Conservation (phyloP, 2,797 vertebrate species). For the Tangara arthus region DNA sequence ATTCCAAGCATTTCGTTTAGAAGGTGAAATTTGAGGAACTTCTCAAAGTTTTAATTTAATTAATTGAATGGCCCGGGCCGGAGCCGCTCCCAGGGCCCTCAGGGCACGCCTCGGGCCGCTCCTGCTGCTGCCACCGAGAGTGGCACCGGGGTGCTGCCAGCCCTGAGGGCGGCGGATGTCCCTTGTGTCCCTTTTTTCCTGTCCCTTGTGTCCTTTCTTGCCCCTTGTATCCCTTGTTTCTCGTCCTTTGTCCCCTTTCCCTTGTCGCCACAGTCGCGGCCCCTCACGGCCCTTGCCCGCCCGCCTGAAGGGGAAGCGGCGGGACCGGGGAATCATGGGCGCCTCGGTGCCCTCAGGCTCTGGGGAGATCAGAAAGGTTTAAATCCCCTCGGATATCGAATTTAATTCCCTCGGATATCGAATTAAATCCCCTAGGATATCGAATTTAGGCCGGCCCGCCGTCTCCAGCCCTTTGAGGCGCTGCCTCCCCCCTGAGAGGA, state of each 20-base stretch:
- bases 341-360: not conserved
- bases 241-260: not conserved
- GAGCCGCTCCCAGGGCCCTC: not conserved
- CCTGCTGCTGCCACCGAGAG: not conserved
- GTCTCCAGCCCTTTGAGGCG: not conserved
- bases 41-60: not conserved
- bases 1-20: not conserved
- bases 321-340: not conserved
- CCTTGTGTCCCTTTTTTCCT: not conserved
- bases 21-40: not conserved
- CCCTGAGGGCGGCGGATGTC: not conserved
- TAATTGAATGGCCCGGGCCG: accelerated
- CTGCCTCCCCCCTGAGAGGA: not conserved
- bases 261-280: not conserved
- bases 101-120: not conserved
- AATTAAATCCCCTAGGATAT: not conserved
- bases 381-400: not conserved
- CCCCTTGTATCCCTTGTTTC: no score
- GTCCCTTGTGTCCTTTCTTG: not conserved
- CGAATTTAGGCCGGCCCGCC: not conserved
- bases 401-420: not conserved
- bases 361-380: not conserved
- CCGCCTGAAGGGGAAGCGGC: no score
- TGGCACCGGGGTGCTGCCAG: not conserved
- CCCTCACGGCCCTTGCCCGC: no score